Percentiles rank a stretch among this genome's conserved stretches.
Conservation (phyloP, 2,888 invertebrate species). For the Matsumyia berberina region DNA sequence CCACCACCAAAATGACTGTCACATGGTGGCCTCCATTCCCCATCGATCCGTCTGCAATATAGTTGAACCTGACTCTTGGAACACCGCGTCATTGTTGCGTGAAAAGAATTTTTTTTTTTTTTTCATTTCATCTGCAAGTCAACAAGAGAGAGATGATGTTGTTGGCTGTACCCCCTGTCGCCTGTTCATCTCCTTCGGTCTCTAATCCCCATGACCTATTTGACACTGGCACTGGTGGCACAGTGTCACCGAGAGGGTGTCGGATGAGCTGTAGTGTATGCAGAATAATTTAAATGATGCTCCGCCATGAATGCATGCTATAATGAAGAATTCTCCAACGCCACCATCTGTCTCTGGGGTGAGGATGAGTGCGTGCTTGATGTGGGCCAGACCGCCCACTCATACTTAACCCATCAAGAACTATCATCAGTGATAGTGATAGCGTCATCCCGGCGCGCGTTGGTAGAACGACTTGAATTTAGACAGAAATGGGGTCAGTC, state of each 20-base stretch:
- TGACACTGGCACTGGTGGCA: conserved; percentile 42
- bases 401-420: conserved; percentile 60
- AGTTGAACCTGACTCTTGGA: conserved; percentile 70
- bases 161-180: not conserved
- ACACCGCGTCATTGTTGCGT: conserved; percentile 11
- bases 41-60: conserved; percentile 43
- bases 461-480: conserved; percentile 42
- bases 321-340: conserved; percentile 49
- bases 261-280: conserved; percentile 20
- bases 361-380: conserved; percentile 34
- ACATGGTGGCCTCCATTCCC: conserved; percentile 16
- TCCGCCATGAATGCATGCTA: conserved; percentile 42
- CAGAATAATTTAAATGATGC: conserved; percentile 52
- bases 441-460: conserved; percentile 56
- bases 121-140: conserved; percentile 37
- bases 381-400: conserved; percentile 64
- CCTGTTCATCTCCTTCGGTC: not conserved
- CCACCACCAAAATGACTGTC: conserved; percentile 15
- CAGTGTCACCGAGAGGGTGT: conserved; percentile 53
- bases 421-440: conserved; percentile 43
- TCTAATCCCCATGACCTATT: conserved; percentile 63
- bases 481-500: conserved; percentile 35
- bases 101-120: conserved; percentile 56
- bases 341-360: not conserved
- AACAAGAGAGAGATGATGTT: not conserved